Evolutionary conservation across 2,113 vertebrate genomes (phyloP).

Genomic region (Cnemophilus loriae): DNA sequence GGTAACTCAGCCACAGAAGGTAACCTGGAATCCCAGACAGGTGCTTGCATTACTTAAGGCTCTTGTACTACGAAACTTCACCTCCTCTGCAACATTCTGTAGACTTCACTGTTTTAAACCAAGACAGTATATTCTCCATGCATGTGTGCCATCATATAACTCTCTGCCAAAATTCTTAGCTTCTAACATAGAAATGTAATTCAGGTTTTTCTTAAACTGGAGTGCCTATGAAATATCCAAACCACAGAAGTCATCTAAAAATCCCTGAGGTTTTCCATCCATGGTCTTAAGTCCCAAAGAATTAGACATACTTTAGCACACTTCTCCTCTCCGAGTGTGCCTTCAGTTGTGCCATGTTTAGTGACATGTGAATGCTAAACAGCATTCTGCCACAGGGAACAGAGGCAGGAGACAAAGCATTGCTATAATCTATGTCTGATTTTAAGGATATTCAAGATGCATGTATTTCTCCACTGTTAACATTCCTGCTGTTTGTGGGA

Average conservation of each 20-base stretch:
- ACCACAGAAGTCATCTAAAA: neutral
- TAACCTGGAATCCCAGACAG: neutral
- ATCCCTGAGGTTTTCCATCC: neutral
- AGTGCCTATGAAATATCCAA: neutral
- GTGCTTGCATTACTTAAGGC: neutral
- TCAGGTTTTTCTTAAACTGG: neutral
- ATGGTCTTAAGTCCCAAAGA: neutral
- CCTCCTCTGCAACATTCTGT: neutral
- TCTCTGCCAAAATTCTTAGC: neutral
- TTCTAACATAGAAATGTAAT: neutral
- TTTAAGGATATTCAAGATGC: neutral
- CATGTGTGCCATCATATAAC: fast-evolving
- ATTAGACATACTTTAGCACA: neutral
- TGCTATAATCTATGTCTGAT: too few species aligned
- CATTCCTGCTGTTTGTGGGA: neutral
- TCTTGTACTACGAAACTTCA: neutral
- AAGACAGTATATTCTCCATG: neutral
- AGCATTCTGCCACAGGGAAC: neutral
- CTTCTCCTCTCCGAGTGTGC: neutral
- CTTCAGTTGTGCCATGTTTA: neutral
- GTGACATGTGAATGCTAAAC: neutral
- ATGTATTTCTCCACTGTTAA: neutral
- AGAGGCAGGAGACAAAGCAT: neutral
- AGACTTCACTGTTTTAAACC: neutral
- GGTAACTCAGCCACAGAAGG: neutral